Evolutionary conservation across 2,113 vertebrate species (phyloP).

Genomic region (Gymnobelideus leadbeateri): DNA sequence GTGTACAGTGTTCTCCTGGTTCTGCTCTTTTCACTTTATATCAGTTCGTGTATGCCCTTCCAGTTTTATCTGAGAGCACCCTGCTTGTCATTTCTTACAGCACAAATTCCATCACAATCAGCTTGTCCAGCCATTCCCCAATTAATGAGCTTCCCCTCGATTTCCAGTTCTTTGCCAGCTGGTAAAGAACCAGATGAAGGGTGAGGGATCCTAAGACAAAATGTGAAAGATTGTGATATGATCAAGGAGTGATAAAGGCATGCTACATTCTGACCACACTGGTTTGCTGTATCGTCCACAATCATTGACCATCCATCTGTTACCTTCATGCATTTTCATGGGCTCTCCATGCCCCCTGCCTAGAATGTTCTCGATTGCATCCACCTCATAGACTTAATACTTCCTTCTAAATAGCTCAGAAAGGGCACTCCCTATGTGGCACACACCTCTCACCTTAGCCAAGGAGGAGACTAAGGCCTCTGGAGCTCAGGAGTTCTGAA

Average conservation of each 20-base stretch:
- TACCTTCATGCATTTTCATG: not conserved
- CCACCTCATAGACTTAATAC: not conserved
- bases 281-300: not conserved
- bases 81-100: too few species aligned
- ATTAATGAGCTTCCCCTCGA: not conserved
- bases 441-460: not conserved
- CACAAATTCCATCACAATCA: not conserved
- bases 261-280: not conserved
- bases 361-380: not conserved
- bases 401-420: not conserved
- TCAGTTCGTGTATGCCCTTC: too few species aligned
- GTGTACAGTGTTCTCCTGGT: too few species aligned
- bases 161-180: not conserved
- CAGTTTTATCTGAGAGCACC: too few species aligned
- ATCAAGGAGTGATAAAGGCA: not conserved
- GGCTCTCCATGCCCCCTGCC: not conserved
- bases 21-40: too few species aligned
- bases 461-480: not conserved
- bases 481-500: not conserved
- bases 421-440: not conserved
- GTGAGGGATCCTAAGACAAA: not conserved
- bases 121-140: not conserved
- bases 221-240: not conserved
- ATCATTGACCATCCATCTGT: not conserved
- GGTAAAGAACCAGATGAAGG: not conserved